A percentile compares a stretch with the other conserved stretches of the same genome.
These are phyloP conservation scores for Polydrusus cervinus DNA, from an alignment of 2,888 invertebrate species.

Conservation along the genomic window DNA sequence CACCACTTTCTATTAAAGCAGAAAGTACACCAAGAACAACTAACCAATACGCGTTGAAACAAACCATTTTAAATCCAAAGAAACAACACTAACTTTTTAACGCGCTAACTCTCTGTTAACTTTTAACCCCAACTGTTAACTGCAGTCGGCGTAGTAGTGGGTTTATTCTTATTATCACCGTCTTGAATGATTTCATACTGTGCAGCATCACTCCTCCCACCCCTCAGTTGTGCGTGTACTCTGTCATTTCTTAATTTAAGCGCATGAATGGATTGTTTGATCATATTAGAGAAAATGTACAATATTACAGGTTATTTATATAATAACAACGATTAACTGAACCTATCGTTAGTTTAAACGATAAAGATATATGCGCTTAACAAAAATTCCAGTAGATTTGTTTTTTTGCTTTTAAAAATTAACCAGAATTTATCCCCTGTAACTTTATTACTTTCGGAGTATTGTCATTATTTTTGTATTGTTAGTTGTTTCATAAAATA, in stretches of 20 bases:
- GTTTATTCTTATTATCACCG: slow-evolving; percentile 31
- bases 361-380: no score
- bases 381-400: no score
- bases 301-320: no score
- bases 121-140: slow-evolving; percentile 27
- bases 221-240: background rate
- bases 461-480: no score
- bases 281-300: no score
- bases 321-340: no score
- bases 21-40: slow-evolving; percentile 16
- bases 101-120: slow-evolving; percentile 19
- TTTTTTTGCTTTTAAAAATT: no score
- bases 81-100: background rate
- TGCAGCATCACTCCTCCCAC: slow-evolving; percentile 22
- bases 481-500: no score
- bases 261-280: no score
- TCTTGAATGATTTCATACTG: slow-evolving; percentile 20
- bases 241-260: background rate
- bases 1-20: slow-evolving; percentile 21
- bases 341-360: no score
- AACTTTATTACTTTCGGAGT: no score
- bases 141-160: slow-evolving; percentile 17
- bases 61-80: slow-evolving; percentile 1
- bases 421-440: no score
- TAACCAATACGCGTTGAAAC: slow-evolving; percentile 21